Base-by-base conservation (phyloP, 2,113 vertebrate genomes). In the Cephalopholis sonnerati region DNA sequence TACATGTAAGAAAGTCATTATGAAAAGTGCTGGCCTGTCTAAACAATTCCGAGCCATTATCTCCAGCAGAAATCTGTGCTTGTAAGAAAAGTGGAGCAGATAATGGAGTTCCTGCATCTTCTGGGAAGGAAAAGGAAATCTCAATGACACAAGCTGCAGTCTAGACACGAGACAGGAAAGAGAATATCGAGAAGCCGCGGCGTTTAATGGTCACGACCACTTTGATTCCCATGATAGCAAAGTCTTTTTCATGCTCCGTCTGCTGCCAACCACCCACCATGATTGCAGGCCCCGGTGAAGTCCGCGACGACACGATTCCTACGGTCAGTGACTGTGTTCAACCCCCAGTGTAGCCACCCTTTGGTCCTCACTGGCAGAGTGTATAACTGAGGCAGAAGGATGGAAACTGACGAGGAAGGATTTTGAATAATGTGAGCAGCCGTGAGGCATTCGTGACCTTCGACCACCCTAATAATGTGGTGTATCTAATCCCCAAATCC, bases 101-200 rank as follows among this genome's bases (percentile, higher is more conserved):
- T 62, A 22, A 51, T 17, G 32, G 51, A 32, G 22, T 71, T 85
- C 68, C 59, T 13, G 12, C 29, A 41, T 63, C 32, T 55, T 51
- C 18, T 27, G 25, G 13, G 22, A 65, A 44, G 69, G 50, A 62
- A 79, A 65, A 59, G 18, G 16, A 55, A 77, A 83, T 13, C 5
- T 39, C 89, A 85, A 79, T 79, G 66, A 78, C 72, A 86, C 77
- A 86, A 83, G 64, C 74, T 57, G 24, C 81, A 67, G 90, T 91
- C 89, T 84, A 87, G 82, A 93, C 89, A 48, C 8, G 4, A 76
- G 65, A 63, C 68, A 63, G 90, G 88, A 91, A 90, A 67, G 59
- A 79, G 48, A 74, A 66, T 55, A 77, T 68, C 67, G 27, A 72
- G 29, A 32, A 68, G 67, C 68, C 1, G 67, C 57, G 66, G 41